Evolutionary conservation across 2,797 vertebrate genomes (phyloP).

Genomic region (Salmo trutta): DNA sequence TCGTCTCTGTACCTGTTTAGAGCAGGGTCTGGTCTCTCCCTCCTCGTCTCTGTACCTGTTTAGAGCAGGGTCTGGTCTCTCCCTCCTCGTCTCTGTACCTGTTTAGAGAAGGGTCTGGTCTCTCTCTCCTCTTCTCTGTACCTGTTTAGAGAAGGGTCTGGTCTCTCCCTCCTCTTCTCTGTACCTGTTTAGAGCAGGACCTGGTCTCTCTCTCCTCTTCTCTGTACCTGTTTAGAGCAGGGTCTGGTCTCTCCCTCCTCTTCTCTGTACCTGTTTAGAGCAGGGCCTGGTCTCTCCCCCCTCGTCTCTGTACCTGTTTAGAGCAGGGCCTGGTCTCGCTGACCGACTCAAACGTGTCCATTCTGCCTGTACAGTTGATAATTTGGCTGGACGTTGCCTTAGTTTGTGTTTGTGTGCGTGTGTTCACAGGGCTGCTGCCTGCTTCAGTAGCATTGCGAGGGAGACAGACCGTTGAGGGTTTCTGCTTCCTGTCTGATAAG

Average conservation of each 20-base stretch:
- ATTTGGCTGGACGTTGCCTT: slow-evolving; percentile 22
- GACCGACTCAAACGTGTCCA: slow-evolving; percentile 7
- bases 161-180: not conserved
- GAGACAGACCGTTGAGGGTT: slow-evolving; percentile 10
- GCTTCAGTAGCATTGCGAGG: slow-evolving; percentile 1
- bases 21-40: not conserved
- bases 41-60: not conserved
- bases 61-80: not conserved
- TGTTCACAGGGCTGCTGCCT: slow-evolving; percentile 11
- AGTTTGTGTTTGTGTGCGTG: slow-evolving; percentile 5
- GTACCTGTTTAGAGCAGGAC: not conserved
- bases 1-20: not conserved
- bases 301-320: not conserved
- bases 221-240: not conserved
- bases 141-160: not conserved
- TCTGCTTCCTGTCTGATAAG: slow-evolving; percentile 1
- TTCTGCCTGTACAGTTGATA: slow-evolving; percentile 32
- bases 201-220: slow-evolving; percentile 1
- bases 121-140: not conserved
- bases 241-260: not conserved
- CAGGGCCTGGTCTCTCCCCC: not conserved
- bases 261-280: not conserved
- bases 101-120: not conserved
- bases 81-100: not conserved
- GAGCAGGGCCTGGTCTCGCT: not conserved